Evolutionary conservation across 2,888 invertebrate species (phyloP).

Genomic region (Cantharis nigra): DNA sequence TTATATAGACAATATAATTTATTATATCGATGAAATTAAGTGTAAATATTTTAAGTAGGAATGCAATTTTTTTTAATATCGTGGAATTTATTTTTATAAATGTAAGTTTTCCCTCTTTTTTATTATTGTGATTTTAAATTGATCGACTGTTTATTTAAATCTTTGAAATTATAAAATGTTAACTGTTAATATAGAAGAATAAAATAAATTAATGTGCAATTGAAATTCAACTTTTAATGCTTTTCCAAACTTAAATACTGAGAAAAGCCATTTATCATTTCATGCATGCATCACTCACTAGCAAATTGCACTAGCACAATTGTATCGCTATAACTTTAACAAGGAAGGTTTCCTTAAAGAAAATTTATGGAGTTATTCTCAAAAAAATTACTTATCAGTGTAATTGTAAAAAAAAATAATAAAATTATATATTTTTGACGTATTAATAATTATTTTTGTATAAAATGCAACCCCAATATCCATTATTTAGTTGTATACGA

Average conservation of each 20-base stretch:
- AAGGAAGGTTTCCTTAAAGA: background rate
- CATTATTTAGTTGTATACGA: background rate
- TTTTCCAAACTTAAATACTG: background rate
- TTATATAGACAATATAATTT: constrained; percentile 1
- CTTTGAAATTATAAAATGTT: background rate
- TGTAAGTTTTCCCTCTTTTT: background rate
- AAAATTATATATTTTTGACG: background rate
- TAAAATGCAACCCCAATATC: background rate
- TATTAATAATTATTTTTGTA: background rate
- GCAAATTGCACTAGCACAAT: background rate
- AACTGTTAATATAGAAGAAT: background rate
- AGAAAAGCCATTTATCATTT: background rate
- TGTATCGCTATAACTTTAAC: background rate
- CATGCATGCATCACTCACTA: background rate
- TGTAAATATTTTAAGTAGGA: background rate
- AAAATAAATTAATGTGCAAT: constrained; percentile 1
- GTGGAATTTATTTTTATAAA: constrained; percentile 1
- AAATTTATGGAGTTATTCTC: background rate
- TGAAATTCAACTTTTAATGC: background rate
- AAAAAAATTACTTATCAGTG: background rate
- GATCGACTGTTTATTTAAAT: background rate
- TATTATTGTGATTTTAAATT: background rate
- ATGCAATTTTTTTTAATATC: background rate
- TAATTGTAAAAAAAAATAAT: background rate
- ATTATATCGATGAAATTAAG: background rate